Conservation (phyloP, 2,797 vertebrate genomes). For the Botia almorhae region DNA sequence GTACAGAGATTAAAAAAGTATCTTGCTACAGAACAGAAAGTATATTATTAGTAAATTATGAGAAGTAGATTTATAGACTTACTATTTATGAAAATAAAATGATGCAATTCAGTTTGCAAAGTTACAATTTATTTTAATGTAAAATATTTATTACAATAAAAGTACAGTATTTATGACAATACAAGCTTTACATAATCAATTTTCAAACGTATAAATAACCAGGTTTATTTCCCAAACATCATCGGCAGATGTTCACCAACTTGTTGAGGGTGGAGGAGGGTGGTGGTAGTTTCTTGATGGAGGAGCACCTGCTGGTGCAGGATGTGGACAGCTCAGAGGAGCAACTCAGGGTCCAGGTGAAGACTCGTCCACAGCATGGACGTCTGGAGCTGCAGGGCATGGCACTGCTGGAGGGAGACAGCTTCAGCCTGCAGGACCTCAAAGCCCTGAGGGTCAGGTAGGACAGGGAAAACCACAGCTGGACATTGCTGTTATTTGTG, state of each 20-base stretch:
- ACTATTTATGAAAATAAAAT: no score
- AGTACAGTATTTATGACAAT: neutral
- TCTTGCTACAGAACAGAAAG: neutral
- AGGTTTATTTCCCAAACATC: neutral
- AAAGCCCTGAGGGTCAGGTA: constrained; percentile 72
- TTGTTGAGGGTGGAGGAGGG: constrained; percentile 78
- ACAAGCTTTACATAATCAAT: neutral
- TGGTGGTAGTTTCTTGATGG: constrained; percentile 68
- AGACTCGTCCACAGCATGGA: constrained; percentile 61
- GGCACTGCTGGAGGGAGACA: constrained; percentile 62
- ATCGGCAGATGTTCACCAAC: constrained; percentile 76
- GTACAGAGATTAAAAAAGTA: neutral
- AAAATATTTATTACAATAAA: no score
- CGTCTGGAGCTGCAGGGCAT: constrained; percentile 69
- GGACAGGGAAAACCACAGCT: neutral
- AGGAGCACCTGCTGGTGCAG: constrained; percentile 73
- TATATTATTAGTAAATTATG: neutral
- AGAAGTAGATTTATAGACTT: no score
- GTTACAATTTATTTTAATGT: no score
- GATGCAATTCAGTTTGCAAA: no score
- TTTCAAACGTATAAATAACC: neutral
- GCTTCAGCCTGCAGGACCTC: constrained; percentile 72
- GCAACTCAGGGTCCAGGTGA: constrained; percentile 69
- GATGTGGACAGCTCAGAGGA: constrained; percentile 72
- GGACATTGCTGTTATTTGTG: neutral